phyloP scores from a whole-genome alignment of 35 echinoderm and acorn worm genomes.

The Strongylocentrotus purpuratus region DNA sequence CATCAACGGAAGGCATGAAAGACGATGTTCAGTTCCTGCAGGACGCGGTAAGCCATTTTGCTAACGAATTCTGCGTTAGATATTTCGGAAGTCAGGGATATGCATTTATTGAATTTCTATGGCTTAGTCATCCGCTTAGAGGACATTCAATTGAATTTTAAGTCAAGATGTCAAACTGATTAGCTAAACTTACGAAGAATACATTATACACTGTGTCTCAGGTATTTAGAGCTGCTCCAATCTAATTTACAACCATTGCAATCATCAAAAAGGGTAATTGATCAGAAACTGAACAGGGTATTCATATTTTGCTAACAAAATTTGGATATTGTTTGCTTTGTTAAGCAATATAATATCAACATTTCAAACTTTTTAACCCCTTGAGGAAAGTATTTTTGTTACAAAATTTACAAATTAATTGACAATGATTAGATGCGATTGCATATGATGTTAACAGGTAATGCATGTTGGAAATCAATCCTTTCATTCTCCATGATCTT shows the following conservation, averaged over 20 bases:
- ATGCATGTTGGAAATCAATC: background rate
- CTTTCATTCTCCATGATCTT: background rate
- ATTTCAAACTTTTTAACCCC: too few species aligned
- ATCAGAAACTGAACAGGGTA: background rate
- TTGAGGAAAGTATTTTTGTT: too few species aligned
- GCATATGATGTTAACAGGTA: too few species aligned
- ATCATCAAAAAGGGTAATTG: too few species aligned
- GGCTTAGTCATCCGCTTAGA: background rate
- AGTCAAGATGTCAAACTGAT: background rate
- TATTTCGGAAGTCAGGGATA: background rate
- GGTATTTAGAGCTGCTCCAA: background rate
- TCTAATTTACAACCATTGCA: background rate
- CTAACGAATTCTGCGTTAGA: background rate
- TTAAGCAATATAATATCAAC: too few species aligned
- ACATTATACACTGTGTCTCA: background rate
- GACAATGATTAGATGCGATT: too few species aligned
- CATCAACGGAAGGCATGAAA: background rate
- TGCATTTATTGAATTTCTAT: background rate
- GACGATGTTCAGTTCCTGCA: slow-evolving; percentile 37
- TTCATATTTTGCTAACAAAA: background rate
- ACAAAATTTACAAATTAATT: too few species aligned
- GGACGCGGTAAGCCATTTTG: slow-evolving; percentile 34
- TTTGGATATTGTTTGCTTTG: too few species aligned
- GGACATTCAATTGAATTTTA: background rate
- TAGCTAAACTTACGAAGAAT: background rate